Conservation (phyloP, 35 echinoderm and acorn worm species). For the Ptychodera flava region DNA sequence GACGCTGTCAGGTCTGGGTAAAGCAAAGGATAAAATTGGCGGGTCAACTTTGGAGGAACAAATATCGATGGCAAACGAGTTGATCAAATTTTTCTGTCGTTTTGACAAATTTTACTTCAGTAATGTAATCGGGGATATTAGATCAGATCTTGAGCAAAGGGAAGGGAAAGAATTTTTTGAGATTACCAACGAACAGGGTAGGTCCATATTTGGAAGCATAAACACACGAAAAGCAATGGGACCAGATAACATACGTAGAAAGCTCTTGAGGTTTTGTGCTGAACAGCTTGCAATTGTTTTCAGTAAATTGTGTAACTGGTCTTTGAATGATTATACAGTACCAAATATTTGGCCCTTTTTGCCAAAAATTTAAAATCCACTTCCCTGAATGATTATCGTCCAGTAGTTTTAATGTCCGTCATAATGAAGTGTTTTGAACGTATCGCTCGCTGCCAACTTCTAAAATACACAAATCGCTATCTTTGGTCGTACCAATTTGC, state of each 20-base stretch:
- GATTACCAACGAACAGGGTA: not conserved
- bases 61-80: not conserved
- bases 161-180: not conserved
- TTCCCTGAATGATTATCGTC: slow-evolving; percentile 12
- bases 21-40: not conserved
- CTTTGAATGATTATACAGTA: not conserved
- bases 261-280: not conserved
- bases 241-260: not conserved
- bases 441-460: not conserved
- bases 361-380: slow-evolving; percentile 8
- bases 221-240: not conserved
- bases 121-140: not conserved
- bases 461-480: not conserved
- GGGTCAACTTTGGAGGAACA: not conserved
- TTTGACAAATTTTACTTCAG: not conserved
- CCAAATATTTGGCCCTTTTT: slow-evolving; percentile 12
- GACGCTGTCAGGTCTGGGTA: not conserved
- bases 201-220: not conserved
- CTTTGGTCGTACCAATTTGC: slow-evolving; percentile 20
- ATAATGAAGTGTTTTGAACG: slow-evolving; percentile 20
- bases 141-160: not conserved
- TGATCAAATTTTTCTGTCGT: slow-evolving; percentile 9
- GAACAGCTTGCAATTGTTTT: not conserved
- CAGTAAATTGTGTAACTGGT: not conserved
- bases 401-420: slow-evolving; percentile 7